phyloP scores from a whole-genome alignment of 2,797 vertebrate genomes.

The Catharus ustulatus region DNA sequence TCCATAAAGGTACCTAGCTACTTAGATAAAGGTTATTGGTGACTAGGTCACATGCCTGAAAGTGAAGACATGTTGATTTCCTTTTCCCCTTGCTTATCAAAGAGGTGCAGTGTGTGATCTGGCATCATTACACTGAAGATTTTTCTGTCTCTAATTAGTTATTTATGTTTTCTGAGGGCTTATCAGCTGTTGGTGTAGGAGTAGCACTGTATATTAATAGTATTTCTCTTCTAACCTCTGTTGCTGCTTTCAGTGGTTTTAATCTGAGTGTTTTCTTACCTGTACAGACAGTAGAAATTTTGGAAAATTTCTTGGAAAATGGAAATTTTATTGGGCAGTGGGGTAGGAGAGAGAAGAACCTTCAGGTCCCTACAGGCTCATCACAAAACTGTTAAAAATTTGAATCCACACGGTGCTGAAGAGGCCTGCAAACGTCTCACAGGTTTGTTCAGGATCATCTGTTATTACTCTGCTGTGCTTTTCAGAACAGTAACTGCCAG shows the following conservation, averaged over 20 bases:
- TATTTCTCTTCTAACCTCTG: slow-evolving; percentile 41
- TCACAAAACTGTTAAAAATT: neutral
- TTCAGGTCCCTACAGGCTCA: neutral
- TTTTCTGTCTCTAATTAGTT: slow-evolving; percentile 30
- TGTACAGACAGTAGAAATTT: neutral
- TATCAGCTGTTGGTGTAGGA: slow-evolving; percentile 48
- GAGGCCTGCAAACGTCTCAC: neutral
- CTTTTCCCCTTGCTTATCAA: neutral
- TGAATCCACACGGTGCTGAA: neutral
- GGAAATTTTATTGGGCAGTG: neutral
- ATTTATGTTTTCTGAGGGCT: slow-evolving; percentile 40
- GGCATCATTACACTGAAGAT: neutral
- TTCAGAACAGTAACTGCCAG: neutral
- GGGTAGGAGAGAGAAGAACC: neutral
- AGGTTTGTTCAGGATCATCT: neutral
- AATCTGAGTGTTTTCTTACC: slow-evolving; percentile 30
- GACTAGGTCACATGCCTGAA: neutral
- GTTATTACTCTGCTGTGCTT: neutral
- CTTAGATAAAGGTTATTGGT: neutral
- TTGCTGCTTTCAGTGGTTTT: slow-evolving; percentile 13
- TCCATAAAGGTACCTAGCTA: neutral
- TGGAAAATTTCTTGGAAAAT: neutral
- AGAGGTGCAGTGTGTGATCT: neutral
- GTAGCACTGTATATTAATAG: neutral
- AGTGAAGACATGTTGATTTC: neutral